Conservation (phyloP, 1,140 invertebrate species). For the Drosophila albomicans region DNA sequence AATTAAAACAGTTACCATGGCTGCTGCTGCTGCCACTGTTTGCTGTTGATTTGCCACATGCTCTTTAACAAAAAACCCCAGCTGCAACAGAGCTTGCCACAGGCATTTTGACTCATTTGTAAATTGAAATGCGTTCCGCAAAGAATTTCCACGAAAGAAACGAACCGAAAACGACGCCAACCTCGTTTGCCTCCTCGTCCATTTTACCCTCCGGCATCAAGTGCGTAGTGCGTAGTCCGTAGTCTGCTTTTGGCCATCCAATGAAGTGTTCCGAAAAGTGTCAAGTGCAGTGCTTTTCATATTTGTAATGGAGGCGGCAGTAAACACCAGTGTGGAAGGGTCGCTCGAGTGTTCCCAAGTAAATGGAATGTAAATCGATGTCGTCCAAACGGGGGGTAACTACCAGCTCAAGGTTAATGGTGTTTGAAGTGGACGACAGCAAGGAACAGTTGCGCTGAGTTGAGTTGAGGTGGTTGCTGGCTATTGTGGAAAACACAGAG, state of each 20-base stretch:
- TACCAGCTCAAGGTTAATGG: conserved; percentile 36
- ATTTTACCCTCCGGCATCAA: background rate
- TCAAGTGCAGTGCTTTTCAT: conserved; percentile 77
- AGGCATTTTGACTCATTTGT: conserved; percentile 78
- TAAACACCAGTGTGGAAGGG: background rate
- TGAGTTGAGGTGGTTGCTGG: conserved; percentile 3
- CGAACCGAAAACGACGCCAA: background rate
- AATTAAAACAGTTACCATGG: conserved; percentile 78
- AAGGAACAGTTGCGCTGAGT: background rate
- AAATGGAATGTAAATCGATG: conserved; percentile 67
- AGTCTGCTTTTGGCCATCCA: conserved; percentile 53
- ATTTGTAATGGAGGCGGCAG: conserved; percentile 43
- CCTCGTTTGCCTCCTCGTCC: background rate
- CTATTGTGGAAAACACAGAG: background rate
- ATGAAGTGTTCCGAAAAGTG: conserved; percentile 62
- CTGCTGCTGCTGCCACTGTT: conserved; percentile 9
- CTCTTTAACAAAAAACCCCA: conserved; percentile 16
- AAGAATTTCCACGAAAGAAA: conserved; percentile 2
- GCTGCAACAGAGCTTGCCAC: conserved; percentile 50
- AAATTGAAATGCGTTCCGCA: conserved; percentile 67
- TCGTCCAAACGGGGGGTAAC: conserved; percentile 27
- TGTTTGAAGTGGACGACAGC: background rate
- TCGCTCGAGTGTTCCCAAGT: conserved; percentile 35
- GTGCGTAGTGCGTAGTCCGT: conserved; percentile 35
- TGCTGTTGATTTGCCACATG: conserved; percentile 26